Conservation (phyloP, 2,888 invertebrate genomes). For the Marasmarcha lunaedactyla region DNA sequence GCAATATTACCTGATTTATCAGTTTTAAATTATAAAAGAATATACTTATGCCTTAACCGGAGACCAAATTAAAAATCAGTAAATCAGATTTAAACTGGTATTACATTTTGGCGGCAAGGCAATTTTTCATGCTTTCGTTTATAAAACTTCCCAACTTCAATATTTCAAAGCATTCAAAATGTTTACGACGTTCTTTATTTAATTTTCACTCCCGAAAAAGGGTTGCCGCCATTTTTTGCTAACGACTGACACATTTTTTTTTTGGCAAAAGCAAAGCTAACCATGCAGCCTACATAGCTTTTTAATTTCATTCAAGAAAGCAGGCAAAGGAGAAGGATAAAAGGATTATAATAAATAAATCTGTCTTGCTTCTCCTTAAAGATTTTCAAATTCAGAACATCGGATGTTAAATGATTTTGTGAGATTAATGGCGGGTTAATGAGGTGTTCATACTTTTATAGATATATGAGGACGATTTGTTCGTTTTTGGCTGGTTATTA, state of each 20-base stretch:
- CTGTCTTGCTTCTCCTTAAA: too few relatives aligned
- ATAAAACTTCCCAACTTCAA: slow-evolving; percentile 15
- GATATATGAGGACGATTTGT: too few relatives aligned
- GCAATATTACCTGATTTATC: too few relatives aligned
- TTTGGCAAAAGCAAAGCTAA: slow-evolving; percentile 4
- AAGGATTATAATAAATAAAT: too few relatives aligned
- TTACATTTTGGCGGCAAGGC: slow-evolving; percentile 10
- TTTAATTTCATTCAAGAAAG: too few relatives aligned
- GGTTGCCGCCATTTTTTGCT: slow-evolving; percentile 12
- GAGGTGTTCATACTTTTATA: slow-evolving; percentile 19
- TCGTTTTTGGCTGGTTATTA: too few relatives aligned
- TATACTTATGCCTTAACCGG: too few relatives aligned
- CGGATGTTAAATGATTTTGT: slow-evolving; percentile 39
- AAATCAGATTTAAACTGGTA: background rate
- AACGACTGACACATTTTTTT: slow-evolving; percentile 8
- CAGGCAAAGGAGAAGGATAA: background rate
- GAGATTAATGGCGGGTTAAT: slow-evolving; percentile 45
- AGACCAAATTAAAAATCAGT: background rate
- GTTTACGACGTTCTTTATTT: slow-evolving; percentile 36
- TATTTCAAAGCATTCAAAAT: slow-evolving; percentile 20
- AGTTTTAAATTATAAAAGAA: too few relatives aligned
- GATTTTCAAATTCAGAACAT: too few relatives aligned
- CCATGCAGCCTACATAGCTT: background rate
- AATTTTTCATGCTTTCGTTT: slow-evolving; percentile 29
- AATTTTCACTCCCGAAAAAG: slow-evolving; percentile 14